A percentile compares a stretch with the other conserved stretches of the same genome.
Evolutionary conservation across 2,888 invertebrate species (phyloP).

Genomic region (Lasioglossum zephyrum): DNA sequence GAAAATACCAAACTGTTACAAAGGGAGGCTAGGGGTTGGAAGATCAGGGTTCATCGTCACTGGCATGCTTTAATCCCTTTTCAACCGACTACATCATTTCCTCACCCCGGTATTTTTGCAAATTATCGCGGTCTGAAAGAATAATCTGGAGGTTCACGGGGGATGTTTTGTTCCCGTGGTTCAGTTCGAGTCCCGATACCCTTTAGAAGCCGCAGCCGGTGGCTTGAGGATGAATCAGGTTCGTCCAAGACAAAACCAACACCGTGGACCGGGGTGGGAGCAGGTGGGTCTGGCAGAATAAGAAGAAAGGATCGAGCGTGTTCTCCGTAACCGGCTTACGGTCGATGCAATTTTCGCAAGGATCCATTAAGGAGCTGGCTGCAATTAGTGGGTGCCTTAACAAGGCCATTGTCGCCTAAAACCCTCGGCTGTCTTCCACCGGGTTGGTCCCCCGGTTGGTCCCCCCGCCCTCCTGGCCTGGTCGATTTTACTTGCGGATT

Average conservation of each 20-base stretch:
- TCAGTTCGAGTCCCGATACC: slow-evolving; percentile 4
- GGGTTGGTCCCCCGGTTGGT: neutral
- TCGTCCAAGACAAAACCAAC: slow-evolving; percentile 42
- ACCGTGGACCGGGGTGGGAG: neutral
- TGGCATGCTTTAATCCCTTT: neutral
- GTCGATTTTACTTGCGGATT: slow-evolving; percentile 74
- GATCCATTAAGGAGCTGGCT: slow-evolving; percentile 77
- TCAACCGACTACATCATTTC: neutral
- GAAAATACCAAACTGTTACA: neutral
- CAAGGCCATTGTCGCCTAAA: slow-evolving; percentile 77
- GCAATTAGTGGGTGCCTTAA: slow-evolving; percentile 79
- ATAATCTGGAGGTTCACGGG: neutral
- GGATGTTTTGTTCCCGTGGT: neutral
- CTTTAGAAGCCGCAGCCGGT: slow-evolving; percentile 28
- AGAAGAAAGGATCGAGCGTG: slow-evolving; percentile 52
- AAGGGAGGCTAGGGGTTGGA: neutral
- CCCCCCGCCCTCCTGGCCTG: neutral
- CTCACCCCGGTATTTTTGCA: neutral
- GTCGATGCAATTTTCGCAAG: slow-evolving; percentile 78
- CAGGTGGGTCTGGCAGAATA: slow-evolving; percentile 27
- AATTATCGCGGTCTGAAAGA: neutral
- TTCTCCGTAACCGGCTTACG: slow-evolving; percentile 72
- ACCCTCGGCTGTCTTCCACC: slow-evolving; percentile 47
- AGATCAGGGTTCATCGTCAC: neutral
- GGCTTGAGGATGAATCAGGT: slow-evolving; percentile 34